Percentiles rank a stretch among this genome's conserved stretches.
Conservation (phyloP, 1,140 invertebrate genomes). For the Ceratina calcarata region DNA sequence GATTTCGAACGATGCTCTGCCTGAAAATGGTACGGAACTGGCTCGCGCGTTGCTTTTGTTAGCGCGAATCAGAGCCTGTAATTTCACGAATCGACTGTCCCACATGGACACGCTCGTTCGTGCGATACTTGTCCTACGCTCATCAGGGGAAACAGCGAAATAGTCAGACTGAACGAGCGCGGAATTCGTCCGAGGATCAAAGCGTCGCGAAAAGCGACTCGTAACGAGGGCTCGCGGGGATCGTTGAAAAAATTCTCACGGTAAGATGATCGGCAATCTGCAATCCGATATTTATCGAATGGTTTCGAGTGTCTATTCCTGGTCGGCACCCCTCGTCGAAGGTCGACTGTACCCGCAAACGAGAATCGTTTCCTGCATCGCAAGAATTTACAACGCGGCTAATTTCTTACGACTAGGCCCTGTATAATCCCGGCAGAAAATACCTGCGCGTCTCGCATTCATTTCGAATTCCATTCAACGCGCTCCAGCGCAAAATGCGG, state of each 20-base stretch:
- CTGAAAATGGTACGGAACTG: constrained; percentile 42
- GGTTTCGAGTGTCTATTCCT: constrained; percentile 55
- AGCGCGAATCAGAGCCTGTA: constrained; percentile 47
- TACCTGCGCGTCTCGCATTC: no score
- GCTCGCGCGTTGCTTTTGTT: constrained; percentile 22
- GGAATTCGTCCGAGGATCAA: neutral
- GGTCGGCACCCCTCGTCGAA: constrained; percentile 51
- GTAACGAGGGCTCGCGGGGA: neutral
- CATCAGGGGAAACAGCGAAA: neutral
- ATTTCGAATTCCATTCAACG: neutral
- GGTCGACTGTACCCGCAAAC: constrained; percentile 33
- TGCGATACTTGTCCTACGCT: neutral
- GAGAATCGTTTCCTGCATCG: constrained; percentile 10
- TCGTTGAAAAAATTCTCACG: constrained; percentile 45
- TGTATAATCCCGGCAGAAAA: no score
- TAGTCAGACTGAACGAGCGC: neutral
- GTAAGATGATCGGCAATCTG: constrained; percentile 48
- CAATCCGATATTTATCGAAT: constrained; percentile 57
- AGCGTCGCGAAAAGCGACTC: neutral
- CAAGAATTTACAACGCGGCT: neutral
- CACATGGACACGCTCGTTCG: constrained; percentile 14
- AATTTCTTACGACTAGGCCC: neutral
- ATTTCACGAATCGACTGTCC: constrained; percentile 36
- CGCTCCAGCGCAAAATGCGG: no score
- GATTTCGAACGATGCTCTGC: neutral